phyloP scores from a whole-genome alignment of 1,140 invertebrate genomes.

The Laupala kohalensis region DNA sequence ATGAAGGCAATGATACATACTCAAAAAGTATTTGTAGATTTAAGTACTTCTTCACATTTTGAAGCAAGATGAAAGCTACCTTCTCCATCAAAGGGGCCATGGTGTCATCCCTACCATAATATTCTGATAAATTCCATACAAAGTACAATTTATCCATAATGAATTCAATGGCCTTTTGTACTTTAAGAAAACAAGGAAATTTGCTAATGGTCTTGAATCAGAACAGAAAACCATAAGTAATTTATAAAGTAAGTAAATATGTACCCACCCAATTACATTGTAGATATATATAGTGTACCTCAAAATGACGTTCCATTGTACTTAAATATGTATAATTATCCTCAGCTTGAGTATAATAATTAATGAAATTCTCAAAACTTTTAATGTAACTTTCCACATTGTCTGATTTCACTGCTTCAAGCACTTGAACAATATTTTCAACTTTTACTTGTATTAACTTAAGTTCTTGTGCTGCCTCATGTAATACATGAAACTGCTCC shows the following conservation, averaged over 20 bases:
- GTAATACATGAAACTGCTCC: not conserved
- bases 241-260: not conserved
- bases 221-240: too few relatives aligned
- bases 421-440: not conserved
- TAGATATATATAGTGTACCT: not conserved
- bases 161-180: not conserved
- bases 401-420: not conserved
- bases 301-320: not conserved
- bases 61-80: not conserved
- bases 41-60: not conserved
- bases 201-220: not conserved
- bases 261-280: not conserved
- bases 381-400: not conserved
- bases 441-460: not conserved
- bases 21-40: not conserved
- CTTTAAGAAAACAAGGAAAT: not conserved
- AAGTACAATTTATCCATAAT: not conserved
- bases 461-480: not conserved
- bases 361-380: not conserved
- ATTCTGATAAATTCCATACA: not conserved
- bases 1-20: not conserved
- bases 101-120: not conserved
- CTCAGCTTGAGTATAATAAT: not conserved
- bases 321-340: not conserved
- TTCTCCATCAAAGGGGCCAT: not conserved